phyloP scores from a whole-genome alignment of 2,797 vertebrate genomes.

The Trichosurus vulpecula region DNA sequence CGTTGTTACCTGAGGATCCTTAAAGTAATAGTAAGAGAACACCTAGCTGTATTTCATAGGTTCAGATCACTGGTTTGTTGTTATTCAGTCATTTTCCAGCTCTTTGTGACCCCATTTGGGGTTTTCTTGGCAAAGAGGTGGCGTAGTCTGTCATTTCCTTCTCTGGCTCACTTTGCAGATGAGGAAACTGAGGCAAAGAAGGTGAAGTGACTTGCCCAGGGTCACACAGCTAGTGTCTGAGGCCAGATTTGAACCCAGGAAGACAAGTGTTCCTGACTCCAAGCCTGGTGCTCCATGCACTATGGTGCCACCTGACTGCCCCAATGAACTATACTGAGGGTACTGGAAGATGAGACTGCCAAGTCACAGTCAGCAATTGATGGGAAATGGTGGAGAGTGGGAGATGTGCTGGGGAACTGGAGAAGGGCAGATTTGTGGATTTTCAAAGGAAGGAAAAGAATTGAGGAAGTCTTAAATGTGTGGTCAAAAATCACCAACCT shows the following conservation, averaged over 20 bases:
- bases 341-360: neutral
- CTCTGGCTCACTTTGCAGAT: neutral
- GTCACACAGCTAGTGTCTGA: neutral
- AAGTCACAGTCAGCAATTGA: neutral
- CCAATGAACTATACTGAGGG: too few species aligned
- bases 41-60: neutral
- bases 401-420: neutral
- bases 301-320: neutral
- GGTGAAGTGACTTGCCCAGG: neutral
- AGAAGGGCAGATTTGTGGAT: neutral
- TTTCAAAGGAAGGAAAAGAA: neutral
- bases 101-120: neutral
- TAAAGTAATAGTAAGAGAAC: neutral
- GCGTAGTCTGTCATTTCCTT: neutral
- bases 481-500: neutral
- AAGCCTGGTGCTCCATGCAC: fast-evolving
- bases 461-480: neutral
- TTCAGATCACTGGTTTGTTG: neutral
- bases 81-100: neutral
- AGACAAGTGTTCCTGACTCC: neutral
- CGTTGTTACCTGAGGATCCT: neutral
- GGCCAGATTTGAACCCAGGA: neutral
- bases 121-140: neutral
- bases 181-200: neutral
- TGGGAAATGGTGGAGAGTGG: neutral